Evolutionary conservation across 2,113 vertebrate species (phyloP).

Genomic region (Anser brachyrhynchus): DNA sequence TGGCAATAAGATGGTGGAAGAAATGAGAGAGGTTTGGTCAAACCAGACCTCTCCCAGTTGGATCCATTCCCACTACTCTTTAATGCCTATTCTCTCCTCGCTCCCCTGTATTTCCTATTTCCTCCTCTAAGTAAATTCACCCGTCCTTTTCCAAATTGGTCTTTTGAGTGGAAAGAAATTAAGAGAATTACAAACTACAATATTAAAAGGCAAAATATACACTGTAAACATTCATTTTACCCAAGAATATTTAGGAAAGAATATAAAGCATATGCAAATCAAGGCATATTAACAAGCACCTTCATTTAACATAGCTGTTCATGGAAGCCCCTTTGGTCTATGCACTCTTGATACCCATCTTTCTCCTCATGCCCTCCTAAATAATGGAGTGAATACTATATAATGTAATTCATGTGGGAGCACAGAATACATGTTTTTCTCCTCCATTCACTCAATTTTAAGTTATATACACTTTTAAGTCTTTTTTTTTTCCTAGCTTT

Average conservation of each 20-base stretch:
- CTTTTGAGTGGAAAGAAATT: conserved; percentile 32
- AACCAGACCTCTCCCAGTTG: conserved; percentile 4
- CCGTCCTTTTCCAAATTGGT: background rate
- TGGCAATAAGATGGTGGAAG: background rate
- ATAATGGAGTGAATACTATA: conserved; percentile 5
- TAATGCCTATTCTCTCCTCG: background rate
- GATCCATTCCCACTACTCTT: background rate
- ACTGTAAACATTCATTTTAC: conserved; percentile 27
- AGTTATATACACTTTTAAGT: background rate
- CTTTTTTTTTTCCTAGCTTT: conserved; percentile 2
- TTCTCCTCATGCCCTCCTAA: background rate
- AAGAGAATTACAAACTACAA: conserved; percentile 37
- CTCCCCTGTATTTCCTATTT: background rate
- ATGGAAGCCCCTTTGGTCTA: background rate
- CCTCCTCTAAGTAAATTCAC: background rate
- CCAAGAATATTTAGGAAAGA: conserved; percentile 19
- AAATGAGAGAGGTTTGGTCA: background rate
- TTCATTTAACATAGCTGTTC: conserved; percentile 28
- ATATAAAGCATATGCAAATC: conserved; percentile 26
- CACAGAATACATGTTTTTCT: background rate
- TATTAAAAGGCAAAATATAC: conserved; percentile 19
- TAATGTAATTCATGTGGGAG: background rate
- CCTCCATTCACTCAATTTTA: background rate
- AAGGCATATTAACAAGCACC: conserved; percentile 23
- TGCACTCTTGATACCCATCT: background rate